These are phyloP conservation scores for Atta texana DNA, from an alignment of 1,140 invertebrate genomes.

Conservation along the genomic window DNA sequence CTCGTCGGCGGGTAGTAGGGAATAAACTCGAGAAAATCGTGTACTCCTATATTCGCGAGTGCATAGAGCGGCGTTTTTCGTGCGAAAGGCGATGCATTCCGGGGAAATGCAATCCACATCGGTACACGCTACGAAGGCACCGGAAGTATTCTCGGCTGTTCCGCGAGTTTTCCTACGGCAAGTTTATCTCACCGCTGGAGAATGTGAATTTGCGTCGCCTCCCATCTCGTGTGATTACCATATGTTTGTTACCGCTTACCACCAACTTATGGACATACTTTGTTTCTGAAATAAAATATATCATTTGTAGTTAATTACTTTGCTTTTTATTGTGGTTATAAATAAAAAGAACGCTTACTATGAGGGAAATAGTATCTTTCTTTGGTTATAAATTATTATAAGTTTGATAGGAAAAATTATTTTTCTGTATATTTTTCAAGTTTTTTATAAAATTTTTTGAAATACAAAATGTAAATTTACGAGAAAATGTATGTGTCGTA, in stretches of 20 bases:
- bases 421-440: background rate
- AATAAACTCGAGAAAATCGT: conserved; percentile 61
- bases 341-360: background rate
- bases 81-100: conserved; percentile 48
- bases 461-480: background rate
- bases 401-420: background rate
- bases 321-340: background rate
- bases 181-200: conserved; percentile 41
- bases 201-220: conserved; percentile 28
- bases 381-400: background rate
- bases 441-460: background rate
- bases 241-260: conserved; percentile 55
- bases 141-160: conserved; percentile 54
- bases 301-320: background rate
- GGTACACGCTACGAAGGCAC: conserved; percentile 5
- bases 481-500: background rate
- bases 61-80: conserved; percentile 45
- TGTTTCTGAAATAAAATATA: background rate
- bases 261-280: background rate
- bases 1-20: conserved; percentile 1
- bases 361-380: background rate
- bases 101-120: conserved; percentile 50
- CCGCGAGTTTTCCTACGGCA: conserved; percentile 41
- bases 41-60: conserved; percentile 39
- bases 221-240: conserved; percentile 40